These are phyloP conservation scores for Phrynocephalus versicolor DNA, from an alignment of 2,113 vertebrate species.

Conservation along the genomic window DNA sequence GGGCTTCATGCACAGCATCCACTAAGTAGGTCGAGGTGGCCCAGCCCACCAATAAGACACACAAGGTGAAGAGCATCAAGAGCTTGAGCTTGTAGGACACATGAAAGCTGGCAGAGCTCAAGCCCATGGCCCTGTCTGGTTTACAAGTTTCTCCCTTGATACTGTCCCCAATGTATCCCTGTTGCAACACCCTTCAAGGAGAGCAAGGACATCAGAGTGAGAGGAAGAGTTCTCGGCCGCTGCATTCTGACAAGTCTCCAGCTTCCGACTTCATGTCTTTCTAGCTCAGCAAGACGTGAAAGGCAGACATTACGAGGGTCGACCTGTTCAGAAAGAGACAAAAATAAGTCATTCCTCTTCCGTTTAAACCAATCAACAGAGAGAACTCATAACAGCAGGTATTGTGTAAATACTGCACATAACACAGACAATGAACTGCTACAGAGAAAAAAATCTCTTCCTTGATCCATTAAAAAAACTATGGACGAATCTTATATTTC, in stretches of 20 bases:
- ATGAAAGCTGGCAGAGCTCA: constrained; percentile 62
- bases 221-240: constrained; percentile 23
- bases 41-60: constrained; percentile 82
- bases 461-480: background rate
- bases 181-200: background rate
- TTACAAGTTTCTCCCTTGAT: background rate
- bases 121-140: constrained; percentile 73
- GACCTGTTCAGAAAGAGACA: constrained; percentile 28
- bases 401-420: background rate
- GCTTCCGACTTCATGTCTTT: constrained; percentile 39
- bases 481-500: background rate
- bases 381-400: background rate
- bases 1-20: constrained; percentile 60
- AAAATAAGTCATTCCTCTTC: background rate
- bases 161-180: background rate
- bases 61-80: constrained; percentile 78
- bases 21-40: constrained; percentile 74
- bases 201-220: constrained; percentile 10
- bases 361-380: background rate
- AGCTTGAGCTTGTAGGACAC: constrained; percentile 76
- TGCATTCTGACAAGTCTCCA: background rate
- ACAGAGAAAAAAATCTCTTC: background rate
- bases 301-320: constrained; percentile 36
- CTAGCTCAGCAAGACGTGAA: constrained; percentile 32
- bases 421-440: background rate